Conservation (phyloP, 2,797 vertebrate species). For the Protosalanx chinensis region DNA sequence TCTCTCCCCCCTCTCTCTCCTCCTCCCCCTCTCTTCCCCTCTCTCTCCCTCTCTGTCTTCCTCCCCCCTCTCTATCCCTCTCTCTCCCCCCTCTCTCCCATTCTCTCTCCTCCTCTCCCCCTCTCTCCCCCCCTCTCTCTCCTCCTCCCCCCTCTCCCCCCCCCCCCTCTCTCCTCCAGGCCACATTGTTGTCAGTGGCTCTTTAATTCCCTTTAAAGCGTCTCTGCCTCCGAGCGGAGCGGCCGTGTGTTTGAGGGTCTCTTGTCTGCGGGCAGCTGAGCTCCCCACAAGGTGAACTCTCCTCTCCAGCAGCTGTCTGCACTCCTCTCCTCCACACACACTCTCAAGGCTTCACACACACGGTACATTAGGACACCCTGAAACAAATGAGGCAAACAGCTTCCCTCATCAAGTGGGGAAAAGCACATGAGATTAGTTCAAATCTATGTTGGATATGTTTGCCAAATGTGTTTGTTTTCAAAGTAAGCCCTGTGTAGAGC, state of each 20-base stretch:
- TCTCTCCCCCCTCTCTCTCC: slow-evolving; percentile 44
- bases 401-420: background rate
- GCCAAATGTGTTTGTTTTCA: background rate
- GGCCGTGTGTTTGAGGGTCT: slow-evolving; percentile 42
- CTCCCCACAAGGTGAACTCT: slow-evolving; percentile 57
- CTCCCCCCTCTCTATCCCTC: background rate
- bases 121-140: too few relatives aligned
- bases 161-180: slow-evolving; percentile 59
- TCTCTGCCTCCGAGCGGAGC: slow-evolving; percentile 55
- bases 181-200: slow-evolving; percentile 59
- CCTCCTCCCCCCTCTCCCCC: slow-evolving; percentile 51
- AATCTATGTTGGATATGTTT: background rate
- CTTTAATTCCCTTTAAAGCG: slow-evolving; percentile 61
- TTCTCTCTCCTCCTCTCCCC: too few relatives aligned
- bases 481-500: background rate
- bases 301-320: slow-evolving; percentile 48
- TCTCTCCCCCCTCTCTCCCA: too few relatives aligned
- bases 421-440: background rate
- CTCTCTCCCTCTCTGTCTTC: slow-evolving; percentile 59
- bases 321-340: slow-evolving; percentile 13
- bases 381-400: slow-evolving; percentile 29
- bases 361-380: too few relatives aligned
- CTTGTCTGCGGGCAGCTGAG: slow-evolving; percentile 43
- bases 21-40: slow-evolving; percentile 22
- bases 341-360: background rate